Base-by-base conservation (phyloP, 2,797 vertebrate genomes). In the Pipistrellus kuhlii region DNA sequence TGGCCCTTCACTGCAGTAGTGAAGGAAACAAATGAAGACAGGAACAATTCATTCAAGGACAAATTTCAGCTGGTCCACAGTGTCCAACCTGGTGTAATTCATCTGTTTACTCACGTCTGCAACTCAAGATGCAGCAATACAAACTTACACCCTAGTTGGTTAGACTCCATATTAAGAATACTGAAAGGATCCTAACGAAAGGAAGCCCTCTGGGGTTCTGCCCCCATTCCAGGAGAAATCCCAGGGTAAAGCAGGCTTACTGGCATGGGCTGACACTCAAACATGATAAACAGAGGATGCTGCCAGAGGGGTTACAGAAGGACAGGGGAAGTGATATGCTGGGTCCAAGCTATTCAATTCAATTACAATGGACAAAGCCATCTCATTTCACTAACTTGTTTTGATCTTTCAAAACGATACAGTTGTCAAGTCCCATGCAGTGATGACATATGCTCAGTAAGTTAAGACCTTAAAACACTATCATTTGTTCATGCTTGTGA, bases 11-110 rank as follows among this genome's bases (percentile, higher is more conserved):
- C 0, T 53, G n/a, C 0, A 78, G 41, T 8, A 27, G 55, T 75
- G 59, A 93, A 73, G 55, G 77, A 89, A 93, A 85, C 30, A 90
- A 77, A 93, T 20, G 77, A 89, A 87, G 66, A 71, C 27, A 95
- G 30, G 46, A 83, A 25, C 27, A 76, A 88, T 66, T 78, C 38
- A 87, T 81, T 35, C 32, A 64, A 88, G 76, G 30, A 71, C 46
- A 86, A 76, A 66, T 76, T 62, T 66, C 41, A 86, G 35, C 23
- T 55, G 85, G 83, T 32, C 51, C 6, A n/a, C 12, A 5, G 27
- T 55, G 27, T 38, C 59, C 73, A 73, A n/a, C 62, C n/a, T 41
- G 68, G 72, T 27, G 21, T 32, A 73, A 88, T 59, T 53, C 72
- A 92, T 64, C 32, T 27, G 69, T 32, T 69, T 14, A 55, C 21